Evolutionary conservation across 2,797 vertebrate genomes (phyloP), one percentile per base, ranked within the genome.

Genomic region (Halcyon chelicuti): DNA sequence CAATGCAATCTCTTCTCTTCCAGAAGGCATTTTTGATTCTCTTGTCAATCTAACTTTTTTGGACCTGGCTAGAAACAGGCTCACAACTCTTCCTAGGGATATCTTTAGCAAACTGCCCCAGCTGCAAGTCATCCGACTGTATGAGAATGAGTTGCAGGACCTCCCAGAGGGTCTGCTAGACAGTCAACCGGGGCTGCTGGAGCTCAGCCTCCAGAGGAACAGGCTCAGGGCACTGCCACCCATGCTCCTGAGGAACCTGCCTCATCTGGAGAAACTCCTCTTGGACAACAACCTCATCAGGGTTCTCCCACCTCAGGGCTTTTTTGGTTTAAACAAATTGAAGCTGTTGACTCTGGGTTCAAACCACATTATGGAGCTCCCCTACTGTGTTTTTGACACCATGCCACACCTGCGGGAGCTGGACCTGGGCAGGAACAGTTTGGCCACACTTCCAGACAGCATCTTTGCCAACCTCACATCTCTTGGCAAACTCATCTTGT

Each of bases 21-120:
- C 99, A 78, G 97, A 98, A 10, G 98, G 97, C 9, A 68, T 97
- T 31, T 99, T 99, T 95, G 98, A 99, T 55, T 94, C 96, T 40
- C 97, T 99, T 6, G 52, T 97, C 51, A 98, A 97, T 86, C 97
- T 98, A 23, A 13, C 6, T 1, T 2, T 52, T 5, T 95, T 99
- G 70, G 97, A 98, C 95, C 96, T 99, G 68, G 97, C 96, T 55
- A 98, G 93, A 94, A 99, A 99, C 91, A 97, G 92, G 40, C 96
- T 99, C 28, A 78, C 84, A 0, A 23, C 83, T 51, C 82, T 99
- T 75, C 95, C 98, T 20, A 37, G 74, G 11, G 60, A 93, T 37
- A 83, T 80, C 91, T 98, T 99, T 88, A 97, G 97, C 58, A 97
- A 98, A 26, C 97, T 99, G 12, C 85, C 47, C 9, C 97, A 74